Evolutionary conservation across 2,113 vertebrate species (phyloP).

Genomic region (Antigone vipio): DNA sequence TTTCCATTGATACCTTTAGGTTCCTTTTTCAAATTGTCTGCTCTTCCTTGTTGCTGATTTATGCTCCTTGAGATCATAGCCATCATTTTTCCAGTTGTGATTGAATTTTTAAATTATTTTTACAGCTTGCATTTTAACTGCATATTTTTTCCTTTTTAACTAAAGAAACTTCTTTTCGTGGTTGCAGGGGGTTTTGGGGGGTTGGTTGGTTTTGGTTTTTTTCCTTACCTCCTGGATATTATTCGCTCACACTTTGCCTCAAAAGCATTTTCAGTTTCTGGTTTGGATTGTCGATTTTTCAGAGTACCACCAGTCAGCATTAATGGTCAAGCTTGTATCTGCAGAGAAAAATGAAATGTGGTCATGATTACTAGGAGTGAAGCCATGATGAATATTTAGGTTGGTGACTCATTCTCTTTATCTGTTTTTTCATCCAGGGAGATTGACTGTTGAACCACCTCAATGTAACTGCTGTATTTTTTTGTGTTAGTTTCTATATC

Average conservation of each 20-base stretch:
- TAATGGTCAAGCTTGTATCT: background rate
- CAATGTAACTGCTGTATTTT: background rate
- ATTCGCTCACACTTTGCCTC: background rate
- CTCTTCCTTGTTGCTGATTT: background rate
- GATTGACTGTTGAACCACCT: background rate
- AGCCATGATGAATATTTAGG: slow-evolving; percentile 9
- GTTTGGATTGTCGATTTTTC: background rate
- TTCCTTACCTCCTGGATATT: background rate
- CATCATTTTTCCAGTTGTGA: background rate
- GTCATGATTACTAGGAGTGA: background rate
- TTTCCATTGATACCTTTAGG: background rate
- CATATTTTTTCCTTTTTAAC: background rate
- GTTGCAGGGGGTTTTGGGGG: background rate
- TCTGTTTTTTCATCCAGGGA: background rate
- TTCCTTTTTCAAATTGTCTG: background rate
- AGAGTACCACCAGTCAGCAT: background rate
- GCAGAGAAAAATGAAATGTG: background rate
- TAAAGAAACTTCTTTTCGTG: background rate
- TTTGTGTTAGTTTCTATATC: background rate
- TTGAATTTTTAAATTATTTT: background rate
- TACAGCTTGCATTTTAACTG: background rate
- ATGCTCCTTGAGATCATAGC: background rate
- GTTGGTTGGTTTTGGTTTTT: too few species aligned
- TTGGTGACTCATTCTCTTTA: background rate
- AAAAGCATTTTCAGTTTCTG: background rate